Conservation (phyloP, 2,888 invertebrate genomes). For the Agrotis segetum region DNA sequence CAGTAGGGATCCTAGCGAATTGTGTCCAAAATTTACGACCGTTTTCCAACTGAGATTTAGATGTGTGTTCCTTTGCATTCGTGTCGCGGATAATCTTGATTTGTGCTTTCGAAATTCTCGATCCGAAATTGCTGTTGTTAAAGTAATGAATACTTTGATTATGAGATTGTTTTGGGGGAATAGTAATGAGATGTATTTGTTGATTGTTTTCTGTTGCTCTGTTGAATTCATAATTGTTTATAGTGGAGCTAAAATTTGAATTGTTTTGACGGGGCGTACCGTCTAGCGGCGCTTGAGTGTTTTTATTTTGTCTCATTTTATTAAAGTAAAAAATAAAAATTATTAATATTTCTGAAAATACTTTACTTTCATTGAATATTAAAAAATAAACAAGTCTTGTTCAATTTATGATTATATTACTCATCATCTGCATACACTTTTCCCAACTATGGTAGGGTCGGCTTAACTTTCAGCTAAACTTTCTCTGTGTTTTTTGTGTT, state of each 20-base stretch:
- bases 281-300: neutral
- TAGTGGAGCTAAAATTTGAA: slow-evolving; percentile 2
- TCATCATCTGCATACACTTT: no score
- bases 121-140: slow-evolving; percentile 40
- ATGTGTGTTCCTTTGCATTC: slow-evolving; percentile 63
- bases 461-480: no score
- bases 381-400: neutral
- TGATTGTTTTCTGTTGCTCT: slow-evolving; percentile 37
- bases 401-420: neutral
- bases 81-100: slow-evolving; percentile 61
- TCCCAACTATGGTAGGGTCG: no score
- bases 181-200: slow-evolving; percentile 51
- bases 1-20: slow-evolving; percentile 59
- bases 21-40: slow-evolving; percentile 60
- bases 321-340: neutral
- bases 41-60: slow-evolving; percentile 64
- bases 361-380: neutral
- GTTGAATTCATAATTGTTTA: slow-evolving; percentile 38
- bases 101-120: slow-evolving; percentile 57
- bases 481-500: no score
- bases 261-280: no score
- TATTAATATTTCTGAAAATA: neutral
- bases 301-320: neutral
- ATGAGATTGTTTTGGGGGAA: slow-evolving; percentile 40
- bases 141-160: slow-evolving; percentile 33